Percentiles rank a stretch among this genome's conserved stretches.
Evolutionary conservation across 37 sponge, comb jelly and placozoan species (phyloP).

Genomic region (Dysidea cf. avara): DNA sequence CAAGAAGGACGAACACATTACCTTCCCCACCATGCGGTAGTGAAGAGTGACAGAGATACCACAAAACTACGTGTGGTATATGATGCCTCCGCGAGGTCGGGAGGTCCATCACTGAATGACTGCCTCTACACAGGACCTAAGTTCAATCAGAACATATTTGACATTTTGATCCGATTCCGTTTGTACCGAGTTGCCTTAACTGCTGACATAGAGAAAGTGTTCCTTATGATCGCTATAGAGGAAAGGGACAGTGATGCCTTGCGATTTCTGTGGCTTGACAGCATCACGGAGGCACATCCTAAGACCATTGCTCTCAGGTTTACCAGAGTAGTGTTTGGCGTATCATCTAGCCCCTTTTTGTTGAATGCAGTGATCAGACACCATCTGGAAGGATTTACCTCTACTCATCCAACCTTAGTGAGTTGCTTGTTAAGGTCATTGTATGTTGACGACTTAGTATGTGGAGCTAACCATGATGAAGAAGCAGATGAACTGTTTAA

Average conservation of each 20-base stretch:
- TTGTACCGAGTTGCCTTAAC: slow-evolving; percentile 21
- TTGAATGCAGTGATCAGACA: slow-evolving; percentile 24
- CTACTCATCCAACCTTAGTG: neutral
- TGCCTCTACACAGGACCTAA: slow-evolving; percentile 33
- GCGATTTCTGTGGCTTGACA: slow-evolving; percentile 2
- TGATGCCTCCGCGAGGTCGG: slow-evolving; percentile 41
- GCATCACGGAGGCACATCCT: slow-evolving; percentile 7
- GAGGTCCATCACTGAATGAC: neutral
- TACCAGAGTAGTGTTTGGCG: slow-evolving; percentile 34
- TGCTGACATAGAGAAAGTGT: slow-evolving; percentile 55
- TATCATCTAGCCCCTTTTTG: slow-evolving; percentile 22
- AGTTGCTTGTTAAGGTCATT: neutral
- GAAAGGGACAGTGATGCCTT: neutral
- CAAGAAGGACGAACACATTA: neutral
- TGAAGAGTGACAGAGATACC: slow-evolving; percentile 16
- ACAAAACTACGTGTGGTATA: slow-evolving; percentile 47
- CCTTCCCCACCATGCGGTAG: slow-evolving; percentile 36
- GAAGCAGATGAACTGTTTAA: slow-evolving; percentile 2
- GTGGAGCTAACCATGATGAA: slow-evolving; percentile 21
- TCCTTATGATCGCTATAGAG: slow-evolving; percentile 23
- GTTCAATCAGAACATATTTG: slow-evolving; percentile 37
- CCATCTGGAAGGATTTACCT: slow-evolving; percentile 4
- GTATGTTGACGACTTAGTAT: slow-evolving; percentile 21
- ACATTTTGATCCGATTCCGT: slow-evolving; percentile 25
- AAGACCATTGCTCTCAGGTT: neutral